Conservation (phyloP, 2,888 invertebrate species). For the Ametastegia equiseti region DNA sequence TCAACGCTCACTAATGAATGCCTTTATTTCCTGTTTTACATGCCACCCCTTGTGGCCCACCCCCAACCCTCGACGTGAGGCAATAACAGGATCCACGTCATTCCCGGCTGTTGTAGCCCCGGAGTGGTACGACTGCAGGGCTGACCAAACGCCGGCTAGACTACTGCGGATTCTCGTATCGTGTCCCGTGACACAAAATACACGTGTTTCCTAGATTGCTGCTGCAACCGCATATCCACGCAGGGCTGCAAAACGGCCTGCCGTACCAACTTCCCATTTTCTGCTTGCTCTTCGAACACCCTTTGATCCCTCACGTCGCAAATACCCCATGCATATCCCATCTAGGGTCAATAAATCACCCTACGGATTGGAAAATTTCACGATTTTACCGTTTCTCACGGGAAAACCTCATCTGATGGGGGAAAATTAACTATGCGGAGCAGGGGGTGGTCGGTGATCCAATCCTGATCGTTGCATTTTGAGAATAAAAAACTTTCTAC, state of each 20-base stretch:
- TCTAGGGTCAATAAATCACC: too few species aligned
- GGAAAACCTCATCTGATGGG: too few species aligned
- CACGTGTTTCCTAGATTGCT: conserved; percentile 44
- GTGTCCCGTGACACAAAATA: conserved; percentile 15
- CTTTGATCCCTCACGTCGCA: neutral
- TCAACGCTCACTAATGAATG: conserved; percentile 59
- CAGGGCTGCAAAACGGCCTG: neutral
- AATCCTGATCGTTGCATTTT: too few species aligned
- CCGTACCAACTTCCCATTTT: neutral
- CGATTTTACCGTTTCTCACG: too few species aligned
- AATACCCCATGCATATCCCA: neutral
- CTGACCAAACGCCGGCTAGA: conserved; percentile 5
- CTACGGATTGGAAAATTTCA: too few species aligned
- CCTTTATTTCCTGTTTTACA: conserved; percentile 59
- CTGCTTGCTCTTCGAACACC: neutral
- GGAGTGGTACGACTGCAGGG: neutral
- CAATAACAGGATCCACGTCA: conserved; percentile 41
- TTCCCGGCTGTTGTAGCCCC: neutral
- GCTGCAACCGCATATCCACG: conserved; percentile 11
- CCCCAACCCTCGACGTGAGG: conserved; percentile 30
- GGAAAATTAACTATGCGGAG: too few species aligned
- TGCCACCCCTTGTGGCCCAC: conserved; percentile 51
- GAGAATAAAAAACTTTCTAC: too few species aligned
- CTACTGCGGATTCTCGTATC: conserved; percentile 7
- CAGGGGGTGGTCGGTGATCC: too few species aligned